These are phyloP conservation scores for Aphaenogaster ashmeadi DNA, from an alignment of 1,140 invertebrate species.

Conservation along the genomic window DNA sequence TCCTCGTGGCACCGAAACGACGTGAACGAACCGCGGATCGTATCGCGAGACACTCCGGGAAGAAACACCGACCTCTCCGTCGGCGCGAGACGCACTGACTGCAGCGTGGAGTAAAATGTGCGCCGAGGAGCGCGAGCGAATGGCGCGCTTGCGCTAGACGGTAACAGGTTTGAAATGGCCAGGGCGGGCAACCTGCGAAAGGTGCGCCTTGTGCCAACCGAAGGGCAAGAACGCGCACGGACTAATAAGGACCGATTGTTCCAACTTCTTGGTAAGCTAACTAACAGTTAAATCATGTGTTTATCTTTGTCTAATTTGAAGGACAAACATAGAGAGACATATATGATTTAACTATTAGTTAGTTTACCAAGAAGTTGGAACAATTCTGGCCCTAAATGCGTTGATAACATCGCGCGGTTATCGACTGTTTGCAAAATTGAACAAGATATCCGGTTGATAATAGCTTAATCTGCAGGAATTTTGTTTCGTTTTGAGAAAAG, in stretches of 20 bases:
- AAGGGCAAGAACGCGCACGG: not conserved
- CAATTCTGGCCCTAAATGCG: not conserved
- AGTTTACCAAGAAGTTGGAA: too few species aligned
- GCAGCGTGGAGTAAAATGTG: slow-evolving; percentile 50
- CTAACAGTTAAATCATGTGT: too few species aligned
- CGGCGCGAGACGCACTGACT: slow-evolving; percentile 75
- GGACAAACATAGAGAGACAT: too few species aligned
- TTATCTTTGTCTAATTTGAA: too few species aligned
- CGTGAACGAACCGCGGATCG: not conserved
- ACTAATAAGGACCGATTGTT: too few species aligned
- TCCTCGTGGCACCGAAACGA: slow-evolving; percentile 7
- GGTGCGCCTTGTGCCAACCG: not conserved
- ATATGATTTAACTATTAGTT: too few species aligned
- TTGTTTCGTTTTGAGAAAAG: not conserved
- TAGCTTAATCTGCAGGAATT: not conserved
- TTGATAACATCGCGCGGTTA: slow-evolving; percentile 18
- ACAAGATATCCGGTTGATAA: slow-evolving; percentile 7
- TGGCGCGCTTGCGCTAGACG: not conserved
- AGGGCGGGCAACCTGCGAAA: not conserved
- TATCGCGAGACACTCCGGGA: not conserved
- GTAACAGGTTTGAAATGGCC: slow-evolving; percentile 26
- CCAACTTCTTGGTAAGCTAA: too few species aligned
- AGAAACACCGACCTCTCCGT: slow-evolving; percentile 47
- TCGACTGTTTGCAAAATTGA: not conserved
- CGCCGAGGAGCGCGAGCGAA: slow-evolving; percentile 72